Evolutionary conservation across 92 coral and sea anemone species (phyloP), one percentile per base, ranked within the genome.

Genomic region (Palythoa heliodiscus): DNA sequence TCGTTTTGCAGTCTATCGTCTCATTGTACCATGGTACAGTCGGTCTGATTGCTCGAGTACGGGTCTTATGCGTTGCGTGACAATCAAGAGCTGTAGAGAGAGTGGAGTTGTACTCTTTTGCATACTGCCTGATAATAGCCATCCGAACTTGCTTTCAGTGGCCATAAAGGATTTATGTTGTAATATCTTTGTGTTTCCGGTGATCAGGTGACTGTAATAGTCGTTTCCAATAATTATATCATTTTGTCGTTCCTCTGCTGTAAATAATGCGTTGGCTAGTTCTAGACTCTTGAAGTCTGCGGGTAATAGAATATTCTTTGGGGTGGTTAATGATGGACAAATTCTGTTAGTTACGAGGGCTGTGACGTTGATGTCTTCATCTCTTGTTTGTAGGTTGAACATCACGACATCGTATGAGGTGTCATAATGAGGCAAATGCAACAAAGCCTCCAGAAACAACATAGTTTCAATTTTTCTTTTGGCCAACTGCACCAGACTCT

Each of bases 21-120:
- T 60, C 76, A 47, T 68, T 88, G 75, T 84, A 91, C 93, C 91
- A 87, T n/a, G 91, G 91, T 72, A 84, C 91, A 52, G 64, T 48
- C 7, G 89, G 87, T 72, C 93, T 85, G 15, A 38, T 66, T 0
- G 70, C 87, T 43, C 64, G 58, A 61, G 25, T 91, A 64, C 85
- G 87, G 24, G 84, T 83, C 48, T 66, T 72, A 1, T 24, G 87
- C 6, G 87, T 85, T 67, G 85, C 85, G 74, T 91, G 93, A 23
- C 75, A 75, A 91, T 91, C 91, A 77, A 85, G 80, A 38, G 70
- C 14, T 68, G 87, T 76, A 22, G 89, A 88, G 24, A 83, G 50
- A 29, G 91, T 87, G 71, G 86, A 7, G 71, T 54, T 72, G 73
- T 85, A 88, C 55, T 76, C 88, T 35, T 69, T 64, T 35, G 50